A percentile compares a stretch with the other conserved stretches of the same genome.
Evolutionary conservation across 2,888 invertebrate genomes (phyloP).

Genomic region (Agrotis ipsilon): DNA sequence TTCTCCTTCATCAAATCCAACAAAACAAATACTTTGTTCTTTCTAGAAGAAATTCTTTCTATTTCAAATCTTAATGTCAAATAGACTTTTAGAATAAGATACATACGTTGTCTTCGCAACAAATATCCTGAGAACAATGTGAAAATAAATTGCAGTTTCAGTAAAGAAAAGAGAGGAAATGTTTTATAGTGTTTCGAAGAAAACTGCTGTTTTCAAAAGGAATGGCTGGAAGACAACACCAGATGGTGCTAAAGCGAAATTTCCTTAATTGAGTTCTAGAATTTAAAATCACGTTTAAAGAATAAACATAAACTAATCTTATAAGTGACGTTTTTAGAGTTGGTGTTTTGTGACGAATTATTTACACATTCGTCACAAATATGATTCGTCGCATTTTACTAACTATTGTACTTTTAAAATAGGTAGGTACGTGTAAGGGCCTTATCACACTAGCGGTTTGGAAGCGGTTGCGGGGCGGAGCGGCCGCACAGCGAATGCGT

Average conservation of each 20-base stretch:
- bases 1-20: background rate
- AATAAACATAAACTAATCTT: background rate
- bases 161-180: background rate
- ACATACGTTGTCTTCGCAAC: background rate
- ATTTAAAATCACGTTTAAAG: too few species aligned
- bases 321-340: too few species aligned
- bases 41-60: background rate
- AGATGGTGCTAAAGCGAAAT: background rate
- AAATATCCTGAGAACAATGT: slow-evolving; percentile 14
- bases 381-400: too few species aligned
- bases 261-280: background rate
- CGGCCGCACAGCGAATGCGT: too few species aligned
- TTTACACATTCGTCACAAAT: too few species aligned
- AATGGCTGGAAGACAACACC: background rate
- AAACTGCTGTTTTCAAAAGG: background rate
- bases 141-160: slow-evolving; percentile 31
- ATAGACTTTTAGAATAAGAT: slow-evolving; percentile 3
- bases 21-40: background rate
- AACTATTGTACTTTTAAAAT: too few species aligned
- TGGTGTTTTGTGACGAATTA: too few species aligned
- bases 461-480: too few species aligned
- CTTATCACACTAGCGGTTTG: too few species aligned
- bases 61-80: slow-evolving; percentile 1
- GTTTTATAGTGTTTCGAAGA: background rate
- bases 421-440: too few species aligned